Percentiles rank a stretch among this genome's conserved stretches.
Evolutionary conservation across 1,140 invertebrate genomes (phyloP).

Genomic region (Pararge aegeria): DNA sequence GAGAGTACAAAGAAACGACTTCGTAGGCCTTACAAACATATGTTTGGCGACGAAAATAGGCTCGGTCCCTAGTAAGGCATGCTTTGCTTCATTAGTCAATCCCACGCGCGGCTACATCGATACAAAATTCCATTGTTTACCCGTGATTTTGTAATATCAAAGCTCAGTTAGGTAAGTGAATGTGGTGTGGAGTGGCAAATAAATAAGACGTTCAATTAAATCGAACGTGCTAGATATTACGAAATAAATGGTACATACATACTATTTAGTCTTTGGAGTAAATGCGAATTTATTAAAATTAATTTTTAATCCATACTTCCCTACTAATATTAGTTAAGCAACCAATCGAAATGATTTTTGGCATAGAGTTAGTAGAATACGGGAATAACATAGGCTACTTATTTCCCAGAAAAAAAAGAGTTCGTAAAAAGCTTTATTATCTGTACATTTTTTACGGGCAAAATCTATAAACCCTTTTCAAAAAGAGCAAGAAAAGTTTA

Average conservation of each 20-base stretch:
- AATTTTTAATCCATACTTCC: too few relatives aligned
- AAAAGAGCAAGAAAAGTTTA: too few relatives aligned
- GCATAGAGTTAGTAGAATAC: too few relatives aligned
- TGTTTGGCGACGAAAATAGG: constrained; percentile 21
- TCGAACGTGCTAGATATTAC: constrained; percentile 5
- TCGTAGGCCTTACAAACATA: constrained; percentile 14
- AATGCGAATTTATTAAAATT: too few relatives aligned
- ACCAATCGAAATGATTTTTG: too few relatives aligned
- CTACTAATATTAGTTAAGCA: too few relatives aligned
- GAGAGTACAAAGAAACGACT: constrained; percentile 15
- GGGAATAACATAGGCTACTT: too few relatives aligned
- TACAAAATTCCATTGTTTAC: constrained; percentile 46
- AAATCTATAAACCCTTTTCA: too few relatives aligned
- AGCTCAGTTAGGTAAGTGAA: constrained; percentile 18
- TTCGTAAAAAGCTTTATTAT: too few relatives aligned
- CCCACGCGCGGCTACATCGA: constrained; percentile 44
- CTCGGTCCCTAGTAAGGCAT: constrained; percentile 15
- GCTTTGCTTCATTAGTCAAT: constrained; percentile 47
- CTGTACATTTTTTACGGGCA: too few relatives aligned
- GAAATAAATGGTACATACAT: neutral
- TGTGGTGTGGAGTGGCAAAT: constrained; percentile 9
- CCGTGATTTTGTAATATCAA: constrained; percentile 41
- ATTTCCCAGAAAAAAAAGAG: too few relatives aligned
- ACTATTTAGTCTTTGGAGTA: neutral
- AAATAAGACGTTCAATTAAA: constrained; percentile 16